Base-by-base conservation (phyloP, 2,797 vertebrate species). In the Gadopsis bispinosus region DNA sequence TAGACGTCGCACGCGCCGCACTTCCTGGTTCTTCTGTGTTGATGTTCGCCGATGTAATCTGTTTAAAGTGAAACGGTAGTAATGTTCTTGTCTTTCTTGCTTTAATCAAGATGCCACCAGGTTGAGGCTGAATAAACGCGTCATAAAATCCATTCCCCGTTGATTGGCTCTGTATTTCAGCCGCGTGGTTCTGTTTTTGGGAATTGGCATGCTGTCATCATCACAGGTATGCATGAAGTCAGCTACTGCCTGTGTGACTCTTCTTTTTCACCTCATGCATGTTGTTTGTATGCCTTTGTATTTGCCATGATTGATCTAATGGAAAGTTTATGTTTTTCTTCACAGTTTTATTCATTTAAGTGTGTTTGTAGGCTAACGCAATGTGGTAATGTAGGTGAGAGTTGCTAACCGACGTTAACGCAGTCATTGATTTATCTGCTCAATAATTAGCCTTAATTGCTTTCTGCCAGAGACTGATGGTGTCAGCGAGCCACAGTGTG, bases 151-250 rank as follows among this genome's bases (percentile, higher is more conserved):
- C 0, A 3, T 13, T 31, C 54, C 5, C 47, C 3, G 56, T 33
- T 58, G 43, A 54, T 48, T 35, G 19, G 2, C 51, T 58, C 2
- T 68, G 51, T 68, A 29, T 75, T 80, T 56, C 54, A 59, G 19
- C 45, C 67, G 26, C 55, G 47, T 70, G 4, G 45, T 84, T 73
- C 22, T 55, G 4, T 47, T 64, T 17, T 17, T 69, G 73, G 85
- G 19, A 35, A 69, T 81, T 89, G 79, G 78, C 89, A 94, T 93
- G 91, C 71, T 84, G 69, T 77, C 87, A 69, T 74, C 84, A 54
- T 83, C 79, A 65, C 29, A 85, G 93, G 93, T 94, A 92, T 54
- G 76, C 88, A 84, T 85, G 80, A 14, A 45, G 22, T 54, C n/a
- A 62, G 41, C 19, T 16, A 3, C 19, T 47, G 43, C 35, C 11